Base-by-base conservation (phyloP, 2,113 vertebrate species). In the Pelobates fuscus region DNA sequence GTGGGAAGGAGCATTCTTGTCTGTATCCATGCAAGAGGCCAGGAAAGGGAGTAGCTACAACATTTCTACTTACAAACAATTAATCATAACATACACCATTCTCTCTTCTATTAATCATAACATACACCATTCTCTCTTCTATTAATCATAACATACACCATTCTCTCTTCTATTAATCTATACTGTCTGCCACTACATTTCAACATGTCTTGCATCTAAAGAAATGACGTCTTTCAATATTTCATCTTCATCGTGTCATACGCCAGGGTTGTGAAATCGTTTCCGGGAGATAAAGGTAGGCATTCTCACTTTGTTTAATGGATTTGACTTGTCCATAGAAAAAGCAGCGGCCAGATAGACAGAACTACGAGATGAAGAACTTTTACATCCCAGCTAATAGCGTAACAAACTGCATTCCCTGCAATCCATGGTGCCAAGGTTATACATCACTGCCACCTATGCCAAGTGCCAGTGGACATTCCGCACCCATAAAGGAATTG, bases 1-100 rank as follows among this genome's bases (percentile, higher is more conserved):
- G 59, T 71, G 10, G 59, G 70, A 71, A 71, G 58, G 58, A 60
- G 25, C 57, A 71, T 71, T 71, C 70, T 55, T 71, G 58, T 30
- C 60, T 52, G 2, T 23, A 61, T 11, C 15, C 59, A 17, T 52
- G 20, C 7, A 17, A n/a, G 41, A 4, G 58, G 25, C 37, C 26
- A 2, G 12, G 2, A 71, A 62, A 62, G 8, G 58, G 26, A 52
- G 15, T 8, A 32, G 18, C 29, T 15, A 20, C 15, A 29, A 5
- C 20, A 58, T 59, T 70, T 41, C 41, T 21, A 59, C 55, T 46
- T 46, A 46, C 44, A 8, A 18, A 12, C 37, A 41, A 70, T 71
- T 23, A 71, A 60, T 71, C 69, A 71, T 61, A 18, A 44, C n/a
- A 32, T 44, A 6, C 41, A 49, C 25, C 68, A 44, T 20, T 60